phyloP scores from a whole-genome alignment of 2,888 invertebrate genomes.

The Trypoxylon attenuatum region DNA sequence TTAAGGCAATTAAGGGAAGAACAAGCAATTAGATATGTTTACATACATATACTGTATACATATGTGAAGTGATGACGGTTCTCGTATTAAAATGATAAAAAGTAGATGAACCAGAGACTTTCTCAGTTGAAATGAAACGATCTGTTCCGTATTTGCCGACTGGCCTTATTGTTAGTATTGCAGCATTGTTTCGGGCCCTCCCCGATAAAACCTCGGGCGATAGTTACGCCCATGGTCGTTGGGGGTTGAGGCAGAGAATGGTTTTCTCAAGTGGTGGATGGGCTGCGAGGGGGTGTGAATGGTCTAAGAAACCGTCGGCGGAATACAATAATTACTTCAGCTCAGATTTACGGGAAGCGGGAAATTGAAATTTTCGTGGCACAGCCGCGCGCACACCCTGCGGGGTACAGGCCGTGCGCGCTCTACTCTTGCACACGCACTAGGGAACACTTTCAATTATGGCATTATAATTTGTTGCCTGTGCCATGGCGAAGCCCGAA shows the following conservation, averaged over 20 bases:
- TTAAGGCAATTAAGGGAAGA: too few relatives aligned
- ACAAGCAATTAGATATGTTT: too few relatives aligned
- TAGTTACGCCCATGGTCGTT: conserved; percentile 64
- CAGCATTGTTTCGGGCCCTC: too few relatives aligned
- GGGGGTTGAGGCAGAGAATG: conserved; percentile 67
- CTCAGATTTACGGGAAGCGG: conserved; percentile 72
- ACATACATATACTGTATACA: too few relatives aligned
- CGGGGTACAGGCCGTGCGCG: background rate
- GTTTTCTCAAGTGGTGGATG: conserved; percentile 46
- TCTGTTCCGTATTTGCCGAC: background rate
- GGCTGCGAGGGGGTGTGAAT: conserved; percentile 59
- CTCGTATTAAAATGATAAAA: too few relatives aligned
- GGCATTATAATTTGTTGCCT: conserved; percentile 71
- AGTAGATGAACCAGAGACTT: too few relatives aligned
- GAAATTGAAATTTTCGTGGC: conserved; percentile 72
- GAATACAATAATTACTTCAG: conserved; percentile 73
- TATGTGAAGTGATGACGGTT: too few relatives aligned
- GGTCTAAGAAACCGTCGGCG: conserved; percentile 67
- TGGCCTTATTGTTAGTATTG: too few relatives aligned
- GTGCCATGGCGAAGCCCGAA: conserved; percentile 48
- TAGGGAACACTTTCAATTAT: conserved; percentile 71
- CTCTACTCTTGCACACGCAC: conserved; percentile 42
- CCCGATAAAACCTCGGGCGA: conserved; percentile 51
- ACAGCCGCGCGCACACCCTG: conserved; percentile 53
- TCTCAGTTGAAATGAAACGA: too few relatives aligned